Percentiles rank a stretch among this genome's conserved stretches.
Evolutionary conservation across 2,113 vertebrate genomes (phyloP).

Genomic region (Pseudorasbora parva): DNA sequence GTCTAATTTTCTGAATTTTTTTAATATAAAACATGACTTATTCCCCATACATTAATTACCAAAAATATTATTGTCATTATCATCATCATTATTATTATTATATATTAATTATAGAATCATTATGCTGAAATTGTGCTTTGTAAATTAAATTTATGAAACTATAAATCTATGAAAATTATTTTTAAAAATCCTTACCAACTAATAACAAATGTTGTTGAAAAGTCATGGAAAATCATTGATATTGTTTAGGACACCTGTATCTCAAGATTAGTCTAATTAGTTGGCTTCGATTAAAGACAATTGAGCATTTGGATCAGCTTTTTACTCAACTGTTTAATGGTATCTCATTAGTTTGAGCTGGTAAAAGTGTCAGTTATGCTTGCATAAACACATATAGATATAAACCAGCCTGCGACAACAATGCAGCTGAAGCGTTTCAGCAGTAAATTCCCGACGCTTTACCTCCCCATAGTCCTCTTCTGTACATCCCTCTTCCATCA

Average conservation of each 20-base stretch:
- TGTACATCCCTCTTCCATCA: conserved; percentile 14
- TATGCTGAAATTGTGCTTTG: not conserved
- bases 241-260: not conserved
- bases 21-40: too few species aligned
- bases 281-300: not conserved
- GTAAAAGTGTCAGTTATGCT: not conserved
- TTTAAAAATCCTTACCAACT: not conserved
- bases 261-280: not conserved
- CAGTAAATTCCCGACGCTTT: not conserved
- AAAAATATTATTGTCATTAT: too few species aligned
- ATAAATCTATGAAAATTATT: not conserved
- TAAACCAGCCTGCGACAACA: not conserved
- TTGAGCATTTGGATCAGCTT: not conserved
- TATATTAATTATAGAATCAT: too few species aligned
- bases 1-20: too few species aligned
- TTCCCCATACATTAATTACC: too few species aligned
- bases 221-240: not conserved
- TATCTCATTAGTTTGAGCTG: not conserved
- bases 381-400: conserved; percentile 10
- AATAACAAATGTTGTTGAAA: not conserved
- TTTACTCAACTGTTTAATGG: not conserved
- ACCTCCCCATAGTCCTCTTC: not conserved
- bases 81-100: too few species aligned
- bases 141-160: not conserved
- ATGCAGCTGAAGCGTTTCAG: not conserved